Conservation (phyloP, 2,797 vertebrate genomes). For the Hippopotamyrus pictus region DNA sequence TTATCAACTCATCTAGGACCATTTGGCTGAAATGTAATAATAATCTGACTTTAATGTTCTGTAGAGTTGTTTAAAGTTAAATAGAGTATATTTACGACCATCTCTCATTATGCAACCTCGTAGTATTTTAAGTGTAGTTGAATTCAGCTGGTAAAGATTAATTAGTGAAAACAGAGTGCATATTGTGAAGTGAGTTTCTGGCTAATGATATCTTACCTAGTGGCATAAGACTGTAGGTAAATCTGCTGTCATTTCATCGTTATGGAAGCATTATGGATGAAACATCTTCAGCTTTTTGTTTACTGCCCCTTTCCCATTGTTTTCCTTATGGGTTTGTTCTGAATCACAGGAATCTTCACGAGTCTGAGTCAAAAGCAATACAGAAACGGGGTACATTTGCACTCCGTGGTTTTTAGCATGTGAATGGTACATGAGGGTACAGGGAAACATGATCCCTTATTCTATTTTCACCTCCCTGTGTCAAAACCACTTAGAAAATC, state of each 20-base stretch:
- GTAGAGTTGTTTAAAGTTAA: neutral
- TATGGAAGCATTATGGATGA: neutral
- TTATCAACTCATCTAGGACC: neutral
- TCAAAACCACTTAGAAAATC: conserved; percentile 36
- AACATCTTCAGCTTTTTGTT: neutral
- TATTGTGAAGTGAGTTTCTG: conserved; percentile 40
- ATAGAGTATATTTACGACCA: neutral
- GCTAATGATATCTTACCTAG: conserved; percentile 23
- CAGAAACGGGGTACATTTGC: neutral
- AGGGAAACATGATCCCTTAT: conserved; percentile 14
- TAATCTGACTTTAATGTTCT: neutral
- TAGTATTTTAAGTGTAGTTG: conserved; percentile 20
- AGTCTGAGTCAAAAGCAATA: neutral
- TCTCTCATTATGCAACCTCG: conserved; percentile 5
- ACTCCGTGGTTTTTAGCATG: neutral
- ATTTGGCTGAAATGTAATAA: neutral
- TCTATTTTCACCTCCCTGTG: conserved; percentile 41
- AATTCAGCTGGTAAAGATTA: conserved; percentile 45
- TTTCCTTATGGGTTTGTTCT: neutral
- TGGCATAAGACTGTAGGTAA: neutral
- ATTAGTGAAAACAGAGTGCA: conserved; percentile 46
- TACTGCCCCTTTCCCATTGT: neutral
- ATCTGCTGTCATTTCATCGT: neutral
- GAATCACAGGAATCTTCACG: neutral
- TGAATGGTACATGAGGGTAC: neutral